These are phyloP conservation scores for Cichlasoma orientale DNA, from an alignment of 2,797 vertebrate species.

Conservation along the genomic window DNA sequence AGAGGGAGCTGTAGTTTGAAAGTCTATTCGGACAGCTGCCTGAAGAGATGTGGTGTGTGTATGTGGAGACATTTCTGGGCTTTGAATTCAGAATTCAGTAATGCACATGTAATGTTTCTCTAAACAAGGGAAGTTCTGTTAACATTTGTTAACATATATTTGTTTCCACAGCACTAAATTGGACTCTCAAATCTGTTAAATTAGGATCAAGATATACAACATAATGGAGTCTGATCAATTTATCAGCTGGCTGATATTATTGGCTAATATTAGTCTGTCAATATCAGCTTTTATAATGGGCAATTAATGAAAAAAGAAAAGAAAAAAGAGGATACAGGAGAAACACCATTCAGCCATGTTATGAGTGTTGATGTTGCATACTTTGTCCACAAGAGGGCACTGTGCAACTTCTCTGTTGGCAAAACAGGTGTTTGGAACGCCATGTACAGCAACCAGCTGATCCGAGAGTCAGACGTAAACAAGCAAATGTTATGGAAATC, in stretches of 20 bases:
- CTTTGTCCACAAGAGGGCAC: neutral
- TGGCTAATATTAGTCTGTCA: neutral
- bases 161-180: neutral
- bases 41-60: constrained; percentile 11
- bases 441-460: neutral
- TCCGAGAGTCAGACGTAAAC: neutral
- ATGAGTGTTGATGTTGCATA: neutral
- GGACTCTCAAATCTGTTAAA: neutral
- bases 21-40: constrained; percentile 18
- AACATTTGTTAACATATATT: neutral
- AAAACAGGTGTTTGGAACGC: neutral
- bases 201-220: neutral
- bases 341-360: neutral
- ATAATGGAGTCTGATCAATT: neutral
- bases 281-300: neutral
- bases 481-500: neutral
- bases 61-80: neutral
- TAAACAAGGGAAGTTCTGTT: neutral
- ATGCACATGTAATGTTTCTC: constrained; percentile 1
- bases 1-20: neutral
- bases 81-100: neutral
- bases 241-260: neutral
- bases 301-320: neutral
- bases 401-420: neutral
- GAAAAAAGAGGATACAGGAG: neutral